Evolutionary conservation across 2,797 vertebrate genomes (phyloP).

Genomic region (Spinus pinus): DNA sequence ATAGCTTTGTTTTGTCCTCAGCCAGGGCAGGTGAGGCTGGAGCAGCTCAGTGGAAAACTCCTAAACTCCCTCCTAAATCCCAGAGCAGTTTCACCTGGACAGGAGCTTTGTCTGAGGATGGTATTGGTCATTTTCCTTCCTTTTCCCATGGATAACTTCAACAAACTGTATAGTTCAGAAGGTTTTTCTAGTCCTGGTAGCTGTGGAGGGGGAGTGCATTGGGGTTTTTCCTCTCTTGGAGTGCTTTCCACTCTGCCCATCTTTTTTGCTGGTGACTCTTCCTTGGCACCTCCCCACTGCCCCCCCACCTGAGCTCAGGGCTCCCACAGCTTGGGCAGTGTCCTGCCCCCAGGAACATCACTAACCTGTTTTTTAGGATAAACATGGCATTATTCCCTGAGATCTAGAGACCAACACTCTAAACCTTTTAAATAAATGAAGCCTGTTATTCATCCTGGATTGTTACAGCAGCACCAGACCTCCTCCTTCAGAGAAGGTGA

Average conservation of each 20-base stretch:
- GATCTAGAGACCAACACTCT: neutral
- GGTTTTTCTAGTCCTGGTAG: neutral
- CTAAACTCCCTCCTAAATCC: neutral
- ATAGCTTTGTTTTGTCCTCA: neutral
- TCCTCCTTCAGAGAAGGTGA: neutral
- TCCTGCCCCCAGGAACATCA: neutral
- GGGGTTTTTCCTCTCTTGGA: neutral
- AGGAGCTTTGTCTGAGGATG: neutral
- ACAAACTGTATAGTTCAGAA: neutral
- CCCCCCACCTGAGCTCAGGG: neutral
- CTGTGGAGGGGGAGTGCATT: rapidly evolving
- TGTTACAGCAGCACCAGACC: neutral
- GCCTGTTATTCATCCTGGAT: neutral
- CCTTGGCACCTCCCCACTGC: rapidly evolving
- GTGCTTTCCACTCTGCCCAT: rapidly evolving
- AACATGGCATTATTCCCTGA: neutral
- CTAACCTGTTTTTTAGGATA: neutral
- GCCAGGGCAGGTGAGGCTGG: neutral
- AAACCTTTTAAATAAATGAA: neutral
- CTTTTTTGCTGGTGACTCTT: neutral
- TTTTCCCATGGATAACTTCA: neutral
- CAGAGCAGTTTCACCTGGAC: neutral
- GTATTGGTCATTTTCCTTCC: neutral
- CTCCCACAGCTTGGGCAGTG: neutral
- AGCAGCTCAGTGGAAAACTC: neutral